Percentiles rank a stretch among this genome's conserved stretches.
These are phyloP conservation scores for Agrotis exclamationis DNA, from an alignment of 2,888 invertebrate genomes.

Conservation along the genomic window DNA sequence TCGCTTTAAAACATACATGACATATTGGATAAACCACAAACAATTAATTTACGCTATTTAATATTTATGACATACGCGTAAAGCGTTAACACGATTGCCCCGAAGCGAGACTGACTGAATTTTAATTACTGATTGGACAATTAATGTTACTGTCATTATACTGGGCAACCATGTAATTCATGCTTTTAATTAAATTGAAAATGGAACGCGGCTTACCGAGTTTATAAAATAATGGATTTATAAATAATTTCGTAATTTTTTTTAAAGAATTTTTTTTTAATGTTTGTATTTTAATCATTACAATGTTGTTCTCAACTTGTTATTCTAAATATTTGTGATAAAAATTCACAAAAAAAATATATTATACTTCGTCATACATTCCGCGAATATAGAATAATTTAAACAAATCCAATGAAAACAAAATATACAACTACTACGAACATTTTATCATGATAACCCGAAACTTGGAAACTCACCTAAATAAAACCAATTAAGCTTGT, in stretches of 20 bases:
- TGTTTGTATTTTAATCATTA: neutral
- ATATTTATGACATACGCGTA: slow-evolving; percentile 31
- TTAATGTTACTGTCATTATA: slow-evolving; percentile 6
- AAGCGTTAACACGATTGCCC: slow-evolving; percentile 18
- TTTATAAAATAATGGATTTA: neutral
- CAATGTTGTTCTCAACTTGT: too few relatives aligned
- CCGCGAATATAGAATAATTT: neutral
- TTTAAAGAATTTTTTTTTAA: neutral
- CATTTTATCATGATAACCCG: neutral
- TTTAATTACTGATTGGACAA: slow-evolving; percentile 20
- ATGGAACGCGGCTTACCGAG: neutral
- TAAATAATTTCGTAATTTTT: neutral
- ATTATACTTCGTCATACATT: neutral
- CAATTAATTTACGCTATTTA: slow-evolving; percentile 30
- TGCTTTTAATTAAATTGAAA: slow-evolving; percentile 4
- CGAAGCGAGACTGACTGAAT: slow-evolving; percentile 19
- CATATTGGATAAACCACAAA: slow-evolving; percentile 13
- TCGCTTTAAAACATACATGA: neutral
- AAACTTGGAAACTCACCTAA: neutral
- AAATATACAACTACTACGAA: neutral
- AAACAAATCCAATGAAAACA: neutral
- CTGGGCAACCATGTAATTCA: neutral
- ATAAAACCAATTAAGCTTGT: neutral
- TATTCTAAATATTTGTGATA: too few relatives aligned
- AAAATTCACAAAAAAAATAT: too few relatives aligned